Base-by-base conservation (phyloP, 2,797 vertebrate species). In the Myotis myotis region DNA sequence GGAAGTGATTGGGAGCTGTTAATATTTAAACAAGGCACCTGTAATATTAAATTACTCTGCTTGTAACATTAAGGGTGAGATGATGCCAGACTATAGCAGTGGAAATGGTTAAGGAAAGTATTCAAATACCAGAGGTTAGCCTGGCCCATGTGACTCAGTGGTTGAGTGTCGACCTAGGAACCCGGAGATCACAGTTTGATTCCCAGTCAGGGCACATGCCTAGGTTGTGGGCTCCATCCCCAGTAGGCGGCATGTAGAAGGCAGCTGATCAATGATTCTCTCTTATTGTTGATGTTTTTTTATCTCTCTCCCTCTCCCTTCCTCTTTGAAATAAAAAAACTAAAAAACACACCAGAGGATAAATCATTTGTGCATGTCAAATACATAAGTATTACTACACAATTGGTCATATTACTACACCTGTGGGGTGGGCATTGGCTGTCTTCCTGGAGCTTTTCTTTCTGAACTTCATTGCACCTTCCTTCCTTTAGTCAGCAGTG, bases 61-160 rank as follows among this genome's bases (percentile, higher is more conserved):
- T 72, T 92, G 3, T 72, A 96, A 95, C 91, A 81, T 91, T 66
- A 93, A 87, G 81, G 30, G 28, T 28, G 15, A 49, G 25, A 36
- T 44, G 47, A 83, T 75, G 38, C 36, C 22, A 86, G 64, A 15
- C 38, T 84, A 38, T 8, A 90, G 30, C 11, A 57, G 51, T 89
- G 64, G 11, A 19, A 82, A n/a, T 66, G 12, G 15, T 75, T 94
- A 90, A 57, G 41, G 41, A 82, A 93, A 92, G 33, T 41, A 38
- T 84, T 81, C n/a, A 93, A 93, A 87, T 68, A 41, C 8, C 74
- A 60, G 44, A 94, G 30, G n/a, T 19, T 38, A 72, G 64, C n/a
- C n/a, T 33, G 64, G n/a, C n/a, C 64, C 0, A 8, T 33, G n/a
- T 33, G 64, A 64, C 16, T n/a, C n/a, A 66, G 64, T 33, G 64